Conservation (phyloP, 2,888 invertebrate genomes). For the Pocota personata region DNA sequence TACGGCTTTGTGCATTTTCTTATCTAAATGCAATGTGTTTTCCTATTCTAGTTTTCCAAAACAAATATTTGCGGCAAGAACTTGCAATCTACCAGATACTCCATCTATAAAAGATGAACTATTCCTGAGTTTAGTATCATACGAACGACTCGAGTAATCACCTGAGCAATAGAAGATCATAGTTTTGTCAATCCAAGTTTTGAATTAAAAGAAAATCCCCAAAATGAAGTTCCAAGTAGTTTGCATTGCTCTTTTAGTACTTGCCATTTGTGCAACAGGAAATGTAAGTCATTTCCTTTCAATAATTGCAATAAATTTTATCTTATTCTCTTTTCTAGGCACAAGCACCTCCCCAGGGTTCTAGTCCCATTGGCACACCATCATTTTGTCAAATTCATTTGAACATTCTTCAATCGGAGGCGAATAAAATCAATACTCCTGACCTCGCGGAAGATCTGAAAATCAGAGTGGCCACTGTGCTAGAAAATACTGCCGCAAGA, state of each 20-base stretch:
- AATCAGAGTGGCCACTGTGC: conserved; percentile 4
- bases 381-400: conserved; percentile 46
- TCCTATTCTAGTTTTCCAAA: conserved; percentile 60
- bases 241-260: conserved; percentile 17
- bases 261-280: conserved; percentile 7
- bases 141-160: conserved; percentile 46
- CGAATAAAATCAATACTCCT: conserved; percentile 42
- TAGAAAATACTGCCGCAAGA: background rate
- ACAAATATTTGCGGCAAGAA: conserved; percentile 56
- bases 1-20: background rate
- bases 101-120: conserved; percentile 50
- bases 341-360: conserved; percentile 3
- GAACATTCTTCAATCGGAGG: conserved; percentile 36
- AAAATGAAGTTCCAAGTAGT: conserved; percentile 35
- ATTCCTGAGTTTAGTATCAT: conserved; percentile 14
- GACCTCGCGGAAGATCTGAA: conserved; percentile 45
- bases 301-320: background rate
- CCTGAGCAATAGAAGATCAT: conserved; percentile 50
- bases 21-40: conserved; percentile 56
- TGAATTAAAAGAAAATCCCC: background rate
- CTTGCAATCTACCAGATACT: conserved; percentile 1
- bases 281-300: conserved; percentile 11
- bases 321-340: background rate
- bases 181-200: background rate
- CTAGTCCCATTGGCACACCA: conserved; percentile 16